Evolutionary conservation across 2,113 vertebrate species (phyloP).

Genomic region (Micronisus gabar): DNA sequence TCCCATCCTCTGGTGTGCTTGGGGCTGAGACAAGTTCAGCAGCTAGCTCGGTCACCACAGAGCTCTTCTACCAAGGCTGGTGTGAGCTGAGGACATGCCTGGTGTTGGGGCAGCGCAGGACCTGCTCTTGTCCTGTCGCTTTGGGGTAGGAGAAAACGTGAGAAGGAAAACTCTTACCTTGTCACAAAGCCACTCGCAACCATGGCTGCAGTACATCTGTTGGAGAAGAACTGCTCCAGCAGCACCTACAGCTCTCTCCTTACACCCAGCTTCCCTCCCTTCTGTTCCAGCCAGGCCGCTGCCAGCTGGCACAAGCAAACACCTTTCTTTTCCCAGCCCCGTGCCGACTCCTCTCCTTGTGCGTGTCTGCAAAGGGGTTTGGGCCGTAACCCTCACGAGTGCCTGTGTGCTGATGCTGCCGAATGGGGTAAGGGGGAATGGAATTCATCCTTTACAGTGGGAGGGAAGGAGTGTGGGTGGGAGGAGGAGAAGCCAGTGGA

Average conservation of each 20-base stretch:
- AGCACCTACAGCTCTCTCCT: neutral
- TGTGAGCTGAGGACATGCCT: fast-evolving
- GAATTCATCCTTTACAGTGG: fast-evolving
- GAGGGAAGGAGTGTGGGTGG: fast-evolving
- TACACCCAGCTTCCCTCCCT: neutral
- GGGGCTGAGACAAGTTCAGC: neutral
- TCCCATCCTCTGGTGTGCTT: neutral
- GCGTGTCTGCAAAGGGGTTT: fast-evolving
- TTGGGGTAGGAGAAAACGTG: fast-evolving
- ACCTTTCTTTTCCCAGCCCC: neutral
- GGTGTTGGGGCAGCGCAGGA: fast-evolving
- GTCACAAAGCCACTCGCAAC: fast-evolving
- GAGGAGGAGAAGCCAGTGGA: neutral
- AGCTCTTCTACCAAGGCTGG: neutral
- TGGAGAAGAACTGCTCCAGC: neutral
- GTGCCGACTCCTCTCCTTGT: fast-evolving
- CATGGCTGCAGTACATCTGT: neutral
- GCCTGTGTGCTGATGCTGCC: fast-evolving
- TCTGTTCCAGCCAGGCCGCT: neutral
- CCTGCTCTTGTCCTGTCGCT: neutral
- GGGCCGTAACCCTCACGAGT: fast-evolving
- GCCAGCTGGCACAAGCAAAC: neutral
- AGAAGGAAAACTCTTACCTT: neutral
- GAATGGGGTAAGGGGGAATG: fast-evolving
- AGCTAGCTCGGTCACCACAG: neutral